Percentiles rank a stretch among this genome's conserved stretches.
Evolutionary conservation across 1,140 invertebrate genomes (phyloP).

Genomic region (Arion vulgaris): DNA sequence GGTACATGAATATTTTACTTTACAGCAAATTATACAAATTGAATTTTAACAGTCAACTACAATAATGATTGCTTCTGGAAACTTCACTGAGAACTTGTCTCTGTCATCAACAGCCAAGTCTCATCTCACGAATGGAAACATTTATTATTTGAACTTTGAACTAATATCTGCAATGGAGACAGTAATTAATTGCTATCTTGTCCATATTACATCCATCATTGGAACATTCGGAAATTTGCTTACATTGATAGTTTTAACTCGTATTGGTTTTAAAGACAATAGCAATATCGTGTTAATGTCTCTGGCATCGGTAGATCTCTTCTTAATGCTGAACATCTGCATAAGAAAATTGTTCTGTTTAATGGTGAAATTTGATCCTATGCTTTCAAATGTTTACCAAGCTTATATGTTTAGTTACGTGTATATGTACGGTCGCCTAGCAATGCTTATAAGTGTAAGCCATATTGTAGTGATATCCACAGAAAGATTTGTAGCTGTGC

Average conservation of each 20-base stretch:
- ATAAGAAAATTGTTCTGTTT: neutral
- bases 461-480: neutral
- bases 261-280: constrained; percentile 9
- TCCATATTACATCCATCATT: neutral
- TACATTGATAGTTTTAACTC: neutral
- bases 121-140: neutral
- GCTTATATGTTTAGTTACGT: neutral
- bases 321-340: neutral
- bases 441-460: neutral
- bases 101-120: neutral
- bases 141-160: neutral
- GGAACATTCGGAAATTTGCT: constrained; percentile 11
- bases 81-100: neutral
- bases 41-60: too few relatives aligned
- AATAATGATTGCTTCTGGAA: too few relatives aligned
- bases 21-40: too few relatives aligned
- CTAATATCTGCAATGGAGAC: neutral
- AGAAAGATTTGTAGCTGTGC: constrained; percentile 11
- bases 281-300: constrained; percentile 18
- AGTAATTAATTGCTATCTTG: constrained; percentile 7
- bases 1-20: too few relatives aligned
- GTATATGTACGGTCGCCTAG: neutral
- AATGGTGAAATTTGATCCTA: neutral
- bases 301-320: neutral
- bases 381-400: too few relatives aligned